phyloP scores from a whole-genome alignment of 2,113 vertebrate genomes.

The Myotis brandtii region DNA sequence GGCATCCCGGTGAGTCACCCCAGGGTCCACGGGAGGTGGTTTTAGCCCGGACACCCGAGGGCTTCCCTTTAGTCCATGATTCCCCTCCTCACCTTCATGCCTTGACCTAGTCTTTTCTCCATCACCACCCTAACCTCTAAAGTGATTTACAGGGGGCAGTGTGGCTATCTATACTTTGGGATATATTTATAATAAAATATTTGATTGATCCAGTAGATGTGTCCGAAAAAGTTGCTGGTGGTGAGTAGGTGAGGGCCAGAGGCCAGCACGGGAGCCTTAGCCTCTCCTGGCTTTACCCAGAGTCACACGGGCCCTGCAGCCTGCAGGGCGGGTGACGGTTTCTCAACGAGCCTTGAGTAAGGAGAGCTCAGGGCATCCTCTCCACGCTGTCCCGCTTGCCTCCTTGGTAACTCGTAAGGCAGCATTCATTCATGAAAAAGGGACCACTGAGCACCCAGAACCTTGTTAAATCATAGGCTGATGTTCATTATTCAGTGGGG shows the following conservation, averaged over 20 bases:
- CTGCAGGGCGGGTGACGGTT: neutral
- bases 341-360: neutral
- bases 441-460: neutral
- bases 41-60: no score
- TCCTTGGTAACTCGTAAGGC: neutral
- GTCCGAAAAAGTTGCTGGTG: neutral
- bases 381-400: neutral
- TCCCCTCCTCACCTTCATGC: neutral
- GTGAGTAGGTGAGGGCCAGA: neutral
- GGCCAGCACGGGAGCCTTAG: neutral
- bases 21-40: fast-evolving
- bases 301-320: neutral
- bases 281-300: neutral
- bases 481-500: neutral
- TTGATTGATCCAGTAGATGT: neutral
- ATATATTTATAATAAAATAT: neutral
- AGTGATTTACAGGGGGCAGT: neutral
- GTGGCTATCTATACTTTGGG: neutral
- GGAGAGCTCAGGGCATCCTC: neutral
- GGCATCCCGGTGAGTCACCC: conserved; percentile 84
- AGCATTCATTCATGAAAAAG: neutral
- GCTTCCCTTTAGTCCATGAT: fast-evolving
- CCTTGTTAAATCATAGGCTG: neutral
- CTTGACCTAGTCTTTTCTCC: neutral
- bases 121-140: neutral